Percentiles rank a stretch among this genome's conserved stretches.
Conservation (phyloP, 2,888 invertebrate species). For the Coelinius sp. region DNA sequence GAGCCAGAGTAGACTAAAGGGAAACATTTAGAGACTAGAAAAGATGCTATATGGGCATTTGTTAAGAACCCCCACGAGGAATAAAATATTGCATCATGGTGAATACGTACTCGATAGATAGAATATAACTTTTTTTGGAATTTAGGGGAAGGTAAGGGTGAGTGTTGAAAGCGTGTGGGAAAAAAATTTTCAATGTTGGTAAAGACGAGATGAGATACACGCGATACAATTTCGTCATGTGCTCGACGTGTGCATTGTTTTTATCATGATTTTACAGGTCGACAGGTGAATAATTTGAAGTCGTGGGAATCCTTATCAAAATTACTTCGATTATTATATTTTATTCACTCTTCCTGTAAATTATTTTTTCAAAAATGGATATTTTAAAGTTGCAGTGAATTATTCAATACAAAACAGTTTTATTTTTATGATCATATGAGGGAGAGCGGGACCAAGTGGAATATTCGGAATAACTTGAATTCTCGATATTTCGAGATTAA, state of each 20-base stretch:
- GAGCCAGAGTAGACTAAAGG: not conserved
- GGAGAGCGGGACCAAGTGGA: no score
- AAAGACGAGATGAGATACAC: slow-evolving; percentile 44
- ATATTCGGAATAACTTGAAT: no score
- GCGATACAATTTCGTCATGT: slow-evolving; percentile 56
- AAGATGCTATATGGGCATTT: not conserved
- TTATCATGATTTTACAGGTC: slow-evolving; percentile 7
- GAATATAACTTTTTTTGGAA: slow-evolving; percentile 5
- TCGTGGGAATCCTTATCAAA: slow-evolving; percentile 20
- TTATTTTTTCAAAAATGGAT: no score
- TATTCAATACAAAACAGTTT: no score
- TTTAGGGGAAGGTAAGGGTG: slow-evolving; percentile 18
- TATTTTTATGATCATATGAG: no score
- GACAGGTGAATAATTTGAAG: slow-evolving; percentile 2
- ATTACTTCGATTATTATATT: not conserved
- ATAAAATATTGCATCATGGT: slow-evolving; percentile 21
- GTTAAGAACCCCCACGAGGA: not conserved
- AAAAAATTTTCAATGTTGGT: slow-evolving; percentile 15
- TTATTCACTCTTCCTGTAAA: not conserved
- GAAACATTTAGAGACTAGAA: not conserved
- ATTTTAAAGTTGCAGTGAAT: no score
- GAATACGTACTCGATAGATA: not conserved
- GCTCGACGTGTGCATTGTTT: slow-evolving; percentile 54
- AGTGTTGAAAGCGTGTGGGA: not conserved
- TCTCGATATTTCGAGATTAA: no score